Evolutionary conservation across 2,113 vertebrate species (phyloP), one percentile per base, ranked within the genome.

Genomic region (Pelobates fuscus): DNA sequence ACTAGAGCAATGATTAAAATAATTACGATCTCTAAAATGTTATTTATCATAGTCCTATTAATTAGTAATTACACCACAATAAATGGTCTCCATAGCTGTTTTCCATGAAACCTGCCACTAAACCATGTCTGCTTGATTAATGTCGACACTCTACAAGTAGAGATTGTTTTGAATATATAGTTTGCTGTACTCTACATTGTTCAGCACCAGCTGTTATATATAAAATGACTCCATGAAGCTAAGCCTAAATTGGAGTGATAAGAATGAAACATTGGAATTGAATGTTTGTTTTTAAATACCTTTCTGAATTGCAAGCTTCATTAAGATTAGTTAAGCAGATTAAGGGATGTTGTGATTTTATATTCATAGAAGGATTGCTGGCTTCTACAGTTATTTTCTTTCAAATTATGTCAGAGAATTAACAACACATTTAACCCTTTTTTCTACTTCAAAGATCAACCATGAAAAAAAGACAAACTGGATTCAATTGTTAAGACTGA

Each of bases 221-320:
- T 52, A 30, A 67, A 43, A 60, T 76, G 59, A 76, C 72, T 32
- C 37, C n/a, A 68, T 49, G 43, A 52, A 60, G 43, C 29, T 24
- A 52, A 67, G 21, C 25, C 73, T 60, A 77, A 77, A 77, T 77
- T 60, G 68, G 37, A 52, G 64, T 21, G 54, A 77, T 68, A 77
- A 77, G 64, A 77, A 68, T 77, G 65, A 68, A 57, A 77, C 41
- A 32, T 63, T 68, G 58, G 20, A 77, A 68, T 67, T 41, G 67
- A 77, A 77, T 77, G 64, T 77, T 67, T 77, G 73, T 77, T 77
- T 65, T 77, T 77, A 77, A 77, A 77, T 77, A 77, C 64, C 59
- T 68, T 68, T 77, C 57, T 77, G 65, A 52, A 52, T 77, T 77
- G 54, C 43, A 77, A 49, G 55, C 41, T 66, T 61, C 65, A 76